Conservation (phyloP, 2,888 invertebrate genomes). For the Cinara cedri region DNA sequence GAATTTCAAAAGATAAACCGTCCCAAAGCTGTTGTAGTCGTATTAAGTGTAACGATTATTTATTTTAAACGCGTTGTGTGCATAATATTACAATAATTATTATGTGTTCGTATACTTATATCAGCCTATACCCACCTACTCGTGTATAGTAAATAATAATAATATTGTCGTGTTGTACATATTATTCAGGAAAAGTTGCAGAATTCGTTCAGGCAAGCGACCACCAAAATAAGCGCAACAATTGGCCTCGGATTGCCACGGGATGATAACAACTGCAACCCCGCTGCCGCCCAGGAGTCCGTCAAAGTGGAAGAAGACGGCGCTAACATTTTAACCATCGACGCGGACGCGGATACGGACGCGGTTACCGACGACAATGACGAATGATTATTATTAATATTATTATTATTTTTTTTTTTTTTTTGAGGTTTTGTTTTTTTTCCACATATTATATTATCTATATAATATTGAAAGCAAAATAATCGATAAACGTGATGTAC, state of each 20-base stretch:
- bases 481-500: no score
- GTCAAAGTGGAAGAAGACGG: not conserved
- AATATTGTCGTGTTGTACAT: not conserved
- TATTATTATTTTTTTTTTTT: conserved; percentile 20
- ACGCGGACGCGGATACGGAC: conserved; percentile 13
- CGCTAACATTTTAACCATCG: not conserved
- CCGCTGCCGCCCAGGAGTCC: no score
- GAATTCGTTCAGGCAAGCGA: conserved; percentile 82
- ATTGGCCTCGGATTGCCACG: conserved; percentile 73
- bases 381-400: no score
- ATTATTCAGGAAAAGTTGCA: conserved; percentile 68
- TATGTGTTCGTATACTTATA: no score
- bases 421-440: not conserved
- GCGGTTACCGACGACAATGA: conserved; percentile 33
- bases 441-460: not conserved
- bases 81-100: no score
- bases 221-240: conserved; percentile 82
- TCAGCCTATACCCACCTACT: no score
- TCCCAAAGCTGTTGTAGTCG: not conserved
- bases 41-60: not conserved
- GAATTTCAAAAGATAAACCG: conserved; percentile 29
- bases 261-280: not conserved
- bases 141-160: no score
- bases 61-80: conserved; percentile 5
- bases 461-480: no score